Base-by-base conservation (phyloP, 1,140 invertebrate species). In the Drosophila jambulina region DNA sequence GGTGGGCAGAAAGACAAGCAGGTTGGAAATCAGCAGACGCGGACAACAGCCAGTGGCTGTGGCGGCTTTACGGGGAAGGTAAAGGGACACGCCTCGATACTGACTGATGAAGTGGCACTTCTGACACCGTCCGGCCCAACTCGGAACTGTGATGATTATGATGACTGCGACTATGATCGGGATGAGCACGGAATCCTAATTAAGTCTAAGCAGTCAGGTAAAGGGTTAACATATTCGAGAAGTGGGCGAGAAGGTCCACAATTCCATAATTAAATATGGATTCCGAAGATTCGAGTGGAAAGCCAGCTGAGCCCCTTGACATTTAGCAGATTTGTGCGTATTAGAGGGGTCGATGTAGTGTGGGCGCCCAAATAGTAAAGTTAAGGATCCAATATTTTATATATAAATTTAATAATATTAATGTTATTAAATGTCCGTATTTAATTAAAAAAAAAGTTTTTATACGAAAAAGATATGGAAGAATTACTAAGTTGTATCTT, bases 31-130 rank as follows among this genome's bases (percentile, higher is more conserved):
- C 65, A 84, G 74, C 32, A 65, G 68, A 64, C 64, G 80, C 51
- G 64, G 71, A 87, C 67, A 88, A 57, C 49, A 71, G 84, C 72
- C 74, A 40, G 51, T 48, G 60, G 72, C 42, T 48, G 67, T 67
- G 53, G 59, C 48, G 15, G 15, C 34, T 38, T 5, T 4, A 21
- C 9, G 49, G 49, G 19, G 13, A 4, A 21, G 12, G 29, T 4
- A 21, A 32, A 19, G 29, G 7, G 48, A 51, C 40, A 60, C 64
- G 40, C 57, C 56, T 85, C 81, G 78, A 90, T 88, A 69, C 69
- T 82, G 85, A 82, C 85, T 91, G 85, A 90, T 90, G 85, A 90
- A 90, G 85, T 90, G 85, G 81, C 86, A 90, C 78, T 91, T 91
- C 69, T 64, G 45, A 64, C 77, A 80, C 77, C 62, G 65, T 45